A percentile compares a stretch with the other conserved stretches of the same genome.
phyloP scores from a whole-genome alignment of 1,140 invertebrate genomes.

The Aphelinus atriplicis region DNA sequence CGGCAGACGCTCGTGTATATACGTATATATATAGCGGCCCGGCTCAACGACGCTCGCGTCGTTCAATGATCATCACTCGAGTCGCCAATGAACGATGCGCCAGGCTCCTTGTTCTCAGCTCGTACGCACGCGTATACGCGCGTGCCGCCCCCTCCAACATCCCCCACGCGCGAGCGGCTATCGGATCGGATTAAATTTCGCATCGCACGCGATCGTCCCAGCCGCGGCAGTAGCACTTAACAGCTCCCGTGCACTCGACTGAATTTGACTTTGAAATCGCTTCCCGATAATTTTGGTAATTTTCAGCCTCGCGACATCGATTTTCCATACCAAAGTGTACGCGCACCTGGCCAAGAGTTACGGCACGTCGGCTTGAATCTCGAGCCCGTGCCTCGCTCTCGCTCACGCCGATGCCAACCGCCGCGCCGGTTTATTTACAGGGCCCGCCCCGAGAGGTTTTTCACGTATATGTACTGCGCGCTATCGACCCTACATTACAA shows the following conservation, averaged over 20 bases:
- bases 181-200: not conserved
- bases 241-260: not conserved
- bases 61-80: not conserved
- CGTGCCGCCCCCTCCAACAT: too few species aligned
- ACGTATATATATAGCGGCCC: not conserved
- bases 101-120: not conserved
- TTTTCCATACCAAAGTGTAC: not conserved
- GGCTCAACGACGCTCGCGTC: not conserved
- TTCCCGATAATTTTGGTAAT: constrained; percentile 21
- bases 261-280: constrained; percentile 27
- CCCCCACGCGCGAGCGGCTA: too few species aligned
- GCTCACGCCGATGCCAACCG: too few species aligned
- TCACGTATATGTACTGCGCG: too few species aligned
- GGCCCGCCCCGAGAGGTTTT: too few species aligned
- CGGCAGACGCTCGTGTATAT: not conserved
- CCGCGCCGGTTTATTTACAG: too few species aligned
- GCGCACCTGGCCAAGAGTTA: too few species aligned
- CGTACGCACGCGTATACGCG: too few species aligned
- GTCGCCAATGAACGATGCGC: constrained; percentile 19
- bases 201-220: not conserved
- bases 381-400: too few species aligned
- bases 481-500: too few species aligned
- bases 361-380: too few species aligned
- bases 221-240: too few species aligned
- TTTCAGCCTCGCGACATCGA: not conserved